Percentiles rank a stretch among this genome's conserved stretches.
These are phyloP conservation scores for Aculops lycopersici DNA, from an alignment of 1,140 invertebrate species.

Conservation along the genomic window DNA sequence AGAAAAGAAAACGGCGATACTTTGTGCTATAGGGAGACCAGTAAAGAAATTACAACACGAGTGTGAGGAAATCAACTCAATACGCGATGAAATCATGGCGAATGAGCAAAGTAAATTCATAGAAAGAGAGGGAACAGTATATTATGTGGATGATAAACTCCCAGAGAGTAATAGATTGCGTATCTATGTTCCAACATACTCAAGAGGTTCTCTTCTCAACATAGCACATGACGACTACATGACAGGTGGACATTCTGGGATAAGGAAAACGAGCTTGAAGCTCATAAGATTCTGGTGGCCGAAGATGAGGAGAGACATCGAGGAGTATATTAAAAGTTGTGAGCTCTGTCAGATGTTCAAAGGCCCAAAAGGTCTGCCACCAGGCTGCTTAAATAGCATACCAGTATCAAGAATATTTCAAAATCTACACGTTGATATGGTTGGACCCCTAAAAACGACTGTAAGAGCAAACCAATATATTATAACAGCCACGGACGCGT, in stretches of 20 bases:
- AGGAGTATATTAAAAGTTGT: not conserved
- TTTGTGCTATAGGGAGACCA: not conserved
- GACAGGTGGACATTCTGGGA: slow-evolving; percentile 2
- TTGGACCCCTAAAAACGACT: not conserved
- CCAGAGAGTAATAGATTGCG: not conserved
- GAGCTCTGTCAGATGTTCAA: slow-evolving; percentile 3
- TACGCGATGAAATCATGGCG: not conserved
- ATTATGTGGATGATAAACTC: not conserved
- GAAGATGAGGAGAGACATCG: not conserved
- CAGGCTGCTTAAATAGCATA: not conserved
- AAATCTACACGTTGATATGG: not conserved
- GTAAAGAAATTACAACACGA: not conserved
- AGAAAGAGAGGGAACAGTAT: not conserved
- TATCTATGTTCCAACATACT: not conserved
- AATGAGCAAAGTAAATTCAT: not conserved
- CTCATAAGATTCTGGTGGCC: slow-evolving; percentile 2
- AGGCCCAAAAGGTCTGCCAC: not conserved
- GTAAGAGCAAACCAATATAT: slow-evolving; percentile 3
- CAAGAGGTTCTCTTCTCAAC: not conserved
- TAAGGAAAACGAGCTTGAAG: not conserved
- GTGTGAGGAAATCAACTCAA: not conserved
- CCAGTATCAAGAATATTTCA: not conserved
- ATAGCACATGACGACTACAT: not conserved
- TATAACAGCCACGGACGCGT: slow-evolving; percentile 1
- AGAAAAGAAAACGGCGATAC: not conserved